Conservation (phyloP, 2,888 invertebrate genomes). For the Sarcophaga rosellei region DNA sequence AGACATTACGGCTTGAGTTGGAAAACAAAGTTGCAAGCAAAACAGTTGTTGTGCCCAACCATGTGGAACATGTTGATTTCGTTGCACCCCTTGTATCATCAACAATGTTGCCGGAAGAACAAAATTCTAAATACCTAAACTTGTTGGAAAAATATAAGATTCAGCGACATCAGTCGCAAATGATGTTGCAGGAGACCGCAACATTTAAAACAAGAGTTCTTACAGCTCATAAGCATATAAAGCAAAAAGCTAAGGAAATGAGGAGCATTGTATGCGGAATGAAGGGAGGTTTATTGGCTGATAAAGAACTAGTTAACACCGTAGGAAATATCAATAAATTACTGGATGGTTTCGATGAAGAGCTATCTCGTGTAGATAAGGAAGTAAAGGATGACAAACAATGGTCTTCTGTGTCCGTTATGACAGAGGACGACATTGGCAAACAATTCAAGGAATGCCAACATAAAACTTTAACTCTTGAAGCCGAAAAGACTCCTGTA, state of each 20-base stretch:
- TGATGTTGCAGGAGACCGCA: conserved; percentile 86
- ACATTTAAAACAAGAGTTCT: conserved; percentile 87
- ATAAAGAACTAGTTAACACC: conserved; percentile 71
- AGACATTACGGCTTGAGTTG: conserved; percentile 86
- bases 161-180: conserved; percentile 86
- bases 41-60: too few relatives aligned
- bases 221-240: conserved; percentile 86
- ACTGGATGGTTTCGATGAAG: conserved; percentile 73
- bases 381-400: conserved; percentile 74
- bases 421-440: conserved; percentile 81
- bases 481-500: conserved; percentile 87
- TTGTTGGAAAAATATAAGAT: conserved; percentile 84
- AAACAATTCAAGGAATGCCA: conserved; percentile 86
- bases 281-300: conserved; percentile 71
- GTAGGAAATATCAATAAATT: conserved; percentile 73
- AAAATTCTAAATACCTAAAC: conserved; percentile 68
- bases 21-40: conserved; percentile 75
- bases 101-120: conserved; percentile 56
- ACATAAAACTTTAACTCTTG: conserved; percentile 86
- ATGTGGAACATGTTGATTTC: too few relatives aligned
- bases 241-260: conserved; percentile 84
- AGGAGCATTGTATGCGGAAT: conserved; percentile 84
- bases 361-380: conserved; percentile 73
- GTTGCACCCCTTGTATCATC: conserved; percentile 45
- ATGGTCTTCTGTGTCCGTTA: conserved; percentile 64